Evolutionary conservation across 1,140 invertebrate species (phyloP).

Genomic region (Ruditapes philippinarum): DNA sequence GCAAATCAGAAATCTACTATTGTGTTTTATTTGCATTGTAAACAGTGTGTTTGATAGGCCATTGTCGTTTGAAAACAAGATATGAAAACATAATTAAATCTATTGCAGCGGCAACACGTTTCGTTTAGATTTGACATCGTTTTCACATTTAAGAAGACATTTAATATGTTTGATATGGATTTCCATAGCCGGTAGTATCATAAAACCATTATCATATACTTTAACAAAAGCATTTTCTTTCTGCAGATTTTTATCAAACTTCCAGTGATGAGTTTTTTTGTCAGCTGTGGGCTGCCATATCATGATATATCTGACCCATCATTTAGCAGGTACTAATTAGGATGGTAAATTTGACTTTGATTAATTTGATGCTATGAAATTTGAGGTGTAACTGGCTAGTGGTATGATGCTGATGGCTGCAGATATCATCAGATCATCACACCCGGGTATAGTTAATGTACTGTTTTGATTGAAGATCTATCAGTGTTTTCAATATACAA

Average conservation of each 20-base stretch:
- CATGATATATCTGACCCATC: neutral
- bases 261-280: constrained; percentile 35
- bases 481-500: neutral
- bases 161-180: neutral
- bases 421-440: constrained; percentile 33
- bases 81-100: too few species aligned
- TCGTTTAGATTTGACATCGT: neutral
- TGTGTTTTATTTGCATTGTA: too few species aligned
- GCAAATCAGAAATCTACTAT: too few species aligned
- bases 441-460: neutral
- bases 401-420: neutral
- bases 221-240: constrained; percentile 30
- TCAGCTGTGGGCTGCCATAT: constrained; percentile 7
- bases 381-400: neutral
- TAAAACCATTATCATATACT: constrained; percentile 12
- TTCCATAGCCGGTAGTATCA: neutral
- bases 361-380: constrained; percentile 24
- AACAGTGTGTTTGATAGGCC: too few species aligned
- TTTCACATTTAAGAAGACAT: neutral
- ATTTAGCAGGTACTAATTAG: constrained; percentile 46
- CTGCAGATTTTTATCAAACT: constrained; percentile 30
- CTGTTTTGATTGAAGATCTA: neutral
- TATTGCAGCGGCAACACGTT: neutral
- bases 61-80: too few species aligned
- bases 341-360: constrained; percentile 24